These are phyloP conservation scores for Amblyjoppa fuscipennis DNA, from an alignment of 2,888 invertebrate species.

Conservation along the genomic window DNA sequence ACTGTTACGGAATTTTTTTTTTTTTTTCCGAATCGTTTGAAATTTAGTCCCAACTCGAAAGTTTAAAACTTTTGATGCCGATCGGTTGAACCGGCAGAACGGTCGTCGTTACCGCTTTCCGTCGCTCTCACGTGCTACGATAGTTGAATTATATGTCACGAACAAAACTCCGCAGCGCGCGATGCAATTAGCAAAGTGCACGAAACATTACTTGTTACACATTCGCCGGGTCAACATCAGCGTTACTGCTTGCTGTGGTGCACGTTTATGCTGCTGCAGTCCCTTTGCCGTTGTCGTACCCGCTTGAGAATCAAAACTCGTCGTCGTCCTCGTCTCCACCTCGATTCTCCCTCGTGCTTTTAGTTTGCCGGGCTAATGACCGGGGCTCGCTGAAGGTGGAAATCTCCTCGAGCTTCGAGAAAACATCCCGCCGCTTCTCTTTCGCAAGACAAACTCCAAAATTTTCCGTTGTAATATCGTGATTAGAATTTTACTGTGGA, in stretches of 20 bases:
- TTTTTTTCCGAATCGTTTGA: neutral
- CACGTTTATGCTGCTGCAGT: constrained; percentile 7
- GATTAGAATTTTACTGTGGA: constrained; percentile 39
- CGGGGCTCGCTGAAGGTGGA: constrained; percentile 6
- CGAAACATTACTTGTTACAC: constrained; percentile 72
- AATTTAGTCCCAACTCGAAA: neutral
- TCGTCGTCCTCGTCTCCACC: constrained; percentile 1
- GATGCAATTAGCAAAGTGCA: constrained; percentile 76
- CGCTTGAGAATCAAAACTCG: constrained; percentile 46
- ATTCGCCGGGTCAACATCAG: constrained; percentile 50
- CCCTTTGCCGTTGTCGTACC: constrained; percentile 4
- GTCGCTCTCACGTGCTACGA: constrained; percentile 9
- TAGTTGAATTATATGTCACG: constrained; percentile 2
- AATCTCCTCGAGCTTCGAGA: constrained; percentile 11
- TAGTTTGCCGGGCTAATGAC: constrained; percentile 38
- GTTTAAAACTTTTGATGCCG: neutral
- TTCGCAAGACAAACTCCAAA: constrained; percentile 21
- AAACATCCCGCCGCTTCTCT: constrained; percentile 10
- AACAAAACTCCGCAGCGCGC: constrained; percentile 56
- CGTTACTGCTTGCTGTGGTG: neutral
- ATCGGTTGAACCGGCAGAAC: neutral
- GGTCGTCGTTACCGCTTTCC: constrained; percentile 9
- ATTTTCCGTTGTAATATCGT: constrained; percentile 8
- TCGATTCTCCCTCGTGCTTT: neutral
- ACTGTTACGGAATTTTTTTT: neutral